These are phyloP conservation scores for Chrysolina oricalcia DNA, from an alignment of 2,888 invertebrate genomes.

Conservation along the genomic window DNA sequence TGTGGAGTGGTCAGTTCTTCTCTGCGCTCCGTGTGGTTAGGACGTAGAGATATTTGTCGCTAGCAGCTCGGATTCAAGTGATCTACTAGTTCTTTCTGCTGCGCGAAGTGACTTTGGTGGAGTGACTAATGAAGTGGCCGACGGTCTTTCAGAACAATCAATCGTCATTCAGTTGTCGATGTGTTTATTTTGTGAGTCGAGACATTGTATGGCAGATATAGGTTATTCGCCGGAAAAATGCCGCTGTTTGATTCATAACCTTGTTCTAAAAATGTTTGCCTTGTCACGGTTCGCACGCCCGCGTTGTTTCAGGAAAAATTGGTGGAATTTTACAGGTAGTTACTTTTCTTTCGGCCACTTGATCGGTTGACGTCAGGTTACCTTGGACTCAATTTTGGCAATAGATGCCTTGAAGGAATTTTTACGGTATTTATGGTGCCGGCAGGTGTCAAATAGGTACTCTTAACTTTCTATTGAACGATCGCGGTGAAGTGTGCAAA, in stretches of 20 bases:
- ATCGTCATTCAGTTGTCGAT: neutral
- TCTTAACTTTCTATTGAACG: constrained; percentile 20
- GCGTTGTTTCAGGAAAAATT: constrained; percentile 3
- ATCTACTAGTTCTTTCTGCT: neutral
- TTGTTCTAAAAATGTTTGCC: constrained; percentile 44
- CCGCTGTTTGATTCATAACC: constrained; percentile 36
- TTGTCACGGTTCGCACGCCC: constrained; percentile 33
- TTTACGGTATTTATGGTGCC: constrained; percentile 29
- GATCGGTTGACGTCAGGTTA: constrained; percentile 66
- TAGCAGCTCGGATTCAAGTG: neutral
- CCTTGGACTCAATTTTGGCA: constrained; percentile 68
- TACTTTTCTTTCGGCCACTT: constrained; percentile 12
- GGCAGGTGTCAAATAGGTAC: constrained; percentile 32
- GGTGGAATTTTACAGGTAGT: neutral
- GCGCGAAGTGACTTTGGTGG: neutral
- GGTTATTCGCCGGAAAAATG: neutral
- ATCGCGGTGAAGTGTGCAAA: constrained; percentile 26
- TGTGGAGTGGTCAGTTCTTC: constrained; percentile 65
- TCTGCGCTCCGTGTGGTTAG: neutral
- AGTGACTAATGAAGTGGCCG: neutral
- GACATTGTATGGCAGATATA: constrained; percentile 44
- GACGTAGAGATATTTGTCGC: neutral
- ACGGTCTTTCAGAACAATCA: neutral
- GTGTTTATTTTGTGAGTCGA: neutral
- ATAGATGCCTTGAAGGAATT: constrained; percentile 54